These are phyloP conservation scores for Halcyon senegalensis DNA, from an alignment of 2,113 vertebrate genomes.

Conservation along the genomic window DNA sequence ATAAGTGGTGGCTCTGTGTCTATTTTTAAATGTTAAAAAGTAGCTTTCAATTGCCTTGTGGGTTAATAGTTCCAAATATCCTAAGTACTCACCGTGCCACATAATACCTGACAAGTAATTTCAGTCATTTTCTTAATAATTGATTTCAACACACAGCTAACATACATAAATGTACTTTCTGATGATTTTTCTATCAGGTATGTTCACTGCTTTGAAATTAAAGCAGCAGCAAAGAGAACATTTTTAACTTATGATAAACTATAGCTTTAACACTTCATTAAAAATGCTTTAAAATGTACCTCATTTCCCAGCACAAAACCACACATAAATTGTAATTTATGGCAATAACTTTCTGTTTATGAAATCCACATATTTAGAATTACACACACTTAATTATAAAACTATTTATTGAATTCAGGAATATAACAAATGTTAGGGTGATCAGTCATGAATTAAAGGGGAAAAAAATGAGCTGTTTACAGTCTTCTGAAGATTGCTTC, in stretches of 20 bases:
- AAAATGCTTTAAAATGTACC: neutral
- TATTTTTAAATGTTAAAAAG: neutral
- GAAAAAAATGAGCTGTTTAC: neutral
- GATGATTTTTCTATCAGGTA: neutral
- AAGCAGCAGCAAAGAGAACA: neutral
- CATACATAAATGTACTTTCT: neutral
- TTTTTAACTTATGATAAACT: neutral
- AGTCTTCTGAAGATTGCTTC: neutral
- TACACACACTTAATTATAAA: neutral
- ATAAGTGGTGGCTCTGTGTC: neutral
- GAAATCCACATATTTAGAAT: neutral
- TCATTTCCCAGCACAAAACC: neutral
- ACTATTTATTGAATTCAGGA: neutral
- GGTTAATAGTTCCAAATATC: neutral
- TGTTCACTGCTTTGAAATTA: neutral
- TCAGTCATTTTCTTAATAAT: neutral
- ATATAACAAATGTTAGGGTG: neutral
- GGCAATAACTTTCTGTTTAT: neutral
- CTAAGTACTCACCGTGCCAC: neutral
- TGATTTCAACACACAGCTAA: neutral
- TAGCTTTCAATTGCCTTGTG: neutral
- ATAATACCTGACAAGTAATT: neutral
- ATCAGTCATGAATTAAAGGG: neutral
- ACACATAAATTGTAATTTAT: neutral
- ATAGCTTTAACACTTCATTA: neutral